Conservation (phyloP, 2,888 invertebrate species). For the Agrenia bidenticulata region DNA sequence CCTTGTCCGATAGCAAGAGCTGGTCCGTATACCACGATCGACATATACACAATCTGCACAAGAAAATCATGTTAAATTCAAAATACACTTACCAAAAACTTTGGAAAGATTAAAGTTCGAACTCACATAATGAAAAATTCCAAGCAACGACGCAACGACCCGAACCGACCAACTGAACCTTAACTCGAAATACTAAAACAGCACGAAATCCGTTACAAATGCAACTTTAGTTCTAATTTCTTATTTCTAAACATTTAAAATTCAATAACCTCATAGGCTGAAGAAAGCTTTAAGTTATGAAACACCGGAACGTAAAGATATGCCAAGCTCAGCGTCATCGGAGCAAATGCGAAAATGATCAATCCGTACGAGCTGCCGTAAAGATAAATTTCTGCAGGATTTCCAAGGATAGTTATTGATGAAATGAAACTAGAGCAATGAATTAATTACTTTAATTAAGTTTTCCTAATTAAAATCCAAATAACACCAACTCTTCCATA, state of each 20-base stretch:
- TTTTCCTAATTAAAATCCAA: background rate
- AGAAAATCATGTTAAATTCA: background rate
- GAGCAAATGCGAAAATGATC: slow-evolving; percentile 28
- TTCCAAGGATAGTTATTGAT: slow-evolving; percentile 57
- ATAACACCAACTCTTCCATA: background rate
- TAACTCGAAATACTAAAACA: slow-evolving; percentile 47
- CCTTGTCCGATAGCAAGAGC: slow-evolving; percentile 35
- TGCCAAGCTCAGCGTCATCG: slow-evolving; percentile 34
- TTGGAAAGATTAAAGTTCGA: background rate
- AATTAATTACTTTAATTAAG: slow-evolving; percentile 6
- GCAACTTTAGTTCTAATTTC: background rate
- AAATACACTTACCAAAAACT: background rate
- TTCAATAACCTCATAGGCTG: slow-evolving; percentile 34
- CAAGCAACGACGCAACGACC: slow-evolving; percentile 31
- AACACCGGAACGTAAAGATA: slow-evolving; percentile 41
- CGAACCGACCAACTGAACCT: slow-evolving; percentile 40
- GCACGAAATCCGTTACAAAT: no score
- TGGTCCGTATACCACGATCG: slow-evolving; percentile 33
- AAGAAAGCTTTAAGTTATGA: slow-evolving; percentile 34
- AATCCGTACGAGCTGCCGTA: slow-evolving; percentile 39
- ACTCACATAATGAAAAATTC: slow-evolving; percentile 38
- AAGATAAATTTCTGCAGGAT: slow-evolving; percentile 55
- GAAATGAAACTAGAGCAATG: slow-evolving; percentile 56
- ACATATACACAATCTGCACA: slow-evolving; percentile 32
- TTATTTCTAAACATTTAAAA: background rate